A percentile compares a stretch with the other conserved stretches of the same genome.
Evolutionary conservation across 2,113 vertebrate species (phyloP).

Genomic region (Dermatemys mawii): DNA sequence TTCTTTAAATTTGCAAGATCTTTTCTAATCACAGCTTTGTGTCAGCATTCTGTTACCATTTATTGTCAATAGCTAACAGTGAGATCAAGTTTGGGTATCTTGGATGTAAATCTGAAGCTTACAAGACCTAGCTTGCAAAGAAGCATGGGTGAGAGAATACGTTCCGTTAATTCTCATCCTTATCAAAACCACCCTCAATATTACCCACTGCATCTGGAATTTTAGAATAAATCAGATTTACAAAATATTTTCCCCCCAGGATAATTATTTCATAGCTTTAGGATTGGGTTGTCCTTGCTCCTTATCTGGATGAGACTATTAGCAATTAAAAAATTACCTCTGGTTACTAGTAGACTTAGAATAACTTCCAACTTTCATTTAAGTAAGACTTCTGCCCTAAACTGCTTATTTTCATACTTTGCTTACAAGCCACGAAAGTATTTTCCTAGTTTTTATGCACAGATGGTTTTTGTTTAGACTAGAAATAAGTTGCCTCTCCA

Average conservation of each 20-base stretch:
- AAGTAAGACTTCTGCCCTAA: neutral
- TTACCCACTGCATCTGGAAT: neutral
- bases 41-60: neutral
- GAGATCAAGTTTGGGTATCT: neutral
- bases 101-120: neutral
- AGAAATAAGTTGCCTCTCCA: neutral
- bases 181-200: neutral
- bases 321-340: neutral
- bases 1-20: neutral
- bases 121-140: neutral
- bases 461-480: neutral
- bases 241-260: neutral
- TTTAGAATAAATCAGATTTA: neutral
- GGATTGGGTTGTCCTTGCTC: neutral
- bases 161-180: neutral
- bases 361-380: neutral
- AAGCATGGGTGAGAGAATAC: neutral
- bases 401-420: neutral
- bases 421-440: neutral
- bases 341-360: neutral
- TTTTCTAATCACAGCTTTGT: neutral
- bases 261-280: neutral
- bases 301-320: neutral
- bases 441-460: neutral
- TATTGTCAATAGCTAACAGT: neutral